Percentiles rank a stretch among this genome's conserved stretches.
Conservation (phyloP, 2,888 invertebrate genomes). For the Choreutis nemorana region DNA sequence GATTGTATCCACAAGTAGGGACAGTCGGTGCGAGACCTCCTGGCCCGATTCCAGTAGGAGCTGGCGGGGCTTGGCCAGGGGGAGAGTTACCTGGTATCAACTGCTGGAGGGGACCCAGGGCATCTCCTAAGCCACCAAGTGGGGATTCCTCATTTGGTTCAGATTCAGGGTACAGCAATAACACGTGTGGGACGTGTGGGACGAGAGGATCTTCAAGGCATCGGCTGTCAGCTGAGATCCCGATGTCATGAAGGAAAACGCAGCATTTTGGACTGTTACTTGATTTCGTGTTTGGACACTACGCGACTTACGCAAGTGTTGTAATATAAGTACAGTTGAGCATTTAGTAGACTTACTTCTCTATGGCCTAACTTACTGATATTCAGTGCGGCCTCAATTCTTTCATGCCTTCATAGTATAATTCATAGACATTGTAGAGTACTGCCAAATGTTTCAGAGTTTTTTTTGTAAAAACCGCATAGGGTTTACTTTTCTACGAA, state of each 20-base stretch:
- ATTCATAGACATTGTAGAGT: slow-evolving; percentile 14
- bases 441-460: slow-evolving; percentile 21
- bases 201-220: slow-evolving; percentile 65
- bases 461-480: slow-evolving; percentile 20
- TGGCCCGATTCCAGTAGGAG: slow-evolving; percentile 50
- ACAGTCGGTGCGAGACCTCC: slow-evolving; percentile 67
- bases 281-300: no score
- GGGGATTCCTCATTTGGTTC: slow-evolving; percentile 83
- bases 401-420: slow-evolving; percentile 36
- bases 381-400: slow-evolving; percentile 38
- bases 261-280: slow-evolving; percentile 15
- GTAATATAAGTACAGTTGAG: no score
- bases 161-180: slow-evolving; percentile 87
- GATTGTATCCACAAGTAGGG: slow-evolving; percentile 76
- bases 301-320: no score
- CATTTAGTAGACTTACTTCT: no score
- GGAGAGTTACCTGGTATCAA: slow-evolving; percentile 68
- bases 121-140: slow-evolving; percentile 69
- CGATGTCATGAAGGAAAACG: slow-evolving; percentile 50
- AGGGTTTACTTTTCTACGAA: slow-evolving; percentile 41
- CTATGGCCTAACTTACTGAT: slow-evolving; percentile 38
- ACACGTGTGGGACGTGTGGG: slow-evolving; percentile 76
- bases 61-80: slow-evolving; percentile 76
- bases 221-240: slow-evolving; percentile 56
- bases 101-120: slow-evolving; percentile 63